These are phyloP conservation scores for Lepus townsendii DNA, from an alignment of 2,797 vertebrate species.

Conservation along the genomic window DNA sequence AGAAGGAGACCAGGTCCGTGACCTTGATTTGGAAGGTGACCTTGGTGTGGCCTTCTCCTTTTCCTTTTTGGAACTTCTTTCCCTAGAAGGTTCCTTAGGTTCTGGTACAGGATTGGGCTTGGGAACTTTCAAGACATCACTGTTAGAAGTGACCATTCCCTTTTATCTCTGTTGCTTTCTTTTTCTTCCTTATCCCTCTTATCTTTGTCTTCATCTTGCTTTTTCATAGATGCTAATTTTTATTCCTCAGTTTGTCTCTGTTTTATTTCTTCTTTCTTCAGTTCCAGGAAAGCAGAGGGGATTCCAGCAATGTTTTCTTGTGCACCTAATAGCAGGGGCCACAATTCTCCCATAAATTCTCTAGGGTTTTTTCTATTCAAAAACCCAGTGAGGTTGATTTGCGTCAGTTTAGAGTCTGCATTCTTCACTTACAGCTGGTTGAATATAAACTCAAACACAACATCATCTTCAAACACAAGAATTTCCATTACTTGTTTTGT, in stretches of 20 bases:
- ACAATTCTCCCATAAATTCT: no score
- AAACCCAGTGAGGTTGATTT: no score
- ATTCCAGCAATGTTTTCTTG: no score
- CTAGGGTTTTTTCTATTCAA: no score
- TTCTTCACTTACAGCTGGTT: constrained; percentile 99
- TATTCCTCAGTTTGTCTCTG: constrained; percentile 99
- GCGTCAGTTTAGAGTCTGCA: no score
- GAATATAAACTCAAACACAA: constrained; percentile 99
- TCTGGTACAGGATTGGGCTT: constrained; percentile 94
- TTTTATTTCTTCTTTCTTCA: constrained; percentile 99
- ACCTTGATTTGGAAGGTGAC: constrained; percentile 92
- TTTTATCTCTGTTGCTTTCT: constrained; percentile 93
- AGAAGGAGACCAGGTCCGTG: constrained; percentile 90
- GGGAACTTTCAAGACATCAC: constrained; percentile 93
- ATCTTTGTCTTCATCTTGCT: constrained; percentile 96
- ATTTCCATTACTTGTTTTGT: constrained; percentile 99
- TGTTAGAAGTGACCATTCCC: constrained; percentile 93
- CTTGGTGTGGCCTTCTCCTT: constrained; percentile 95
- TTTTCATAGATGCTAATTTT: constrained; percentile 97
- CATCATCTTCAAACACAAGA: constrained; percentile 99
- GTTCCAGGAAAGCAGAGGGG: constrained; percentile 95
- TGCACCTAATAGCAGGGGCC: no score
- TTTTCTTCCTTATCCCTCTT: constrained; percentile 94
- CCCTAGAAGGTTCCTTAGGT: constrained; percentile 94
- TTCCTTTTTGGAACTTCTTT: constrained; percentile 93